Conservation (phyloP, 2,113 vertebrate species). For the Microcebus griseorufus region DNA sequence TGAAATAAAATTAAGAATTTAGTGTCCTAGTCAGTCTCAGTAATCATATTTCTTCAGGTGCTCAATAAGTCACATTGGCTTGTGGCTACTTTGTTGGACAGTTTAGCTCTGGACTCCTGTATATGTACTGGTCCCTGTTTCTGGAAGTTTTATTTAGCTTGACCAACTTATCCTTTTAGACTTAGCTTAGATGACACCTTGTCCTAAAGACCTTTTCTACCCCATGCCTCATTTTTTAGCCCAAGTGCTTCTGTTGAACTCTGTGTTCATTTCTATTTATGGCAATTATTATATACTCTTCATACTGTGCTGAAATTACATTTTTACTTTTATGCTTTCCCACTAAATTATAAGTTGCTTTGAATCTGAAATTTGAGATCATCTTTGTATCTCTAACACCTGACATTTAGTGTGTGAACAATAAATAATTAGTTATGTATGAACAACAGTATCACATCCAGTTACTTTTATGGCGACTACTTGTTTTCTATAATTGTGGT, state of each 20-base stretch:
- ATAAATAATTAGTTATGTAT: neutral
- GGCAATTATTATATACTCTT: neutral
- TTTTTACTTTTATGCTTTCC: neutral
- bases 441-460: neutral
- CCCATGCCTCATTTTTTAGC: neutral
- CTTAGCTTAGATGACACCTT: neutral
- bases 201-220: neutral
- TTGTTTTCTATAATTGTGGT: neutral
- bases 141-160: neutral
- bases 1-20: neutral
- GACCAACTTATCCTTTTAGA: neutral
- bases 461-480: neutral
- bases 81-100: neutral
- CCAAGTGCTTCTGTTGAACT: neutral
- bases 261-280: constrained; percentile 15
- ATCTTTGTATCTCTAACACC: neutral
- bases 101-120: neutral
- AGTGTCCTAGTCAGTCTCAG: neutral
- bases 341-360: constrained; percentile 1
- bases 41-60: neutral
- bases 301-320: neutral
- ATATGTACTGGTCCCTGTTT: neutral
- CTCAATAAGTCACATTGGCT: neutral
- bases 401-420: neutral
- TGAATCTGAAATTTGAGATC: constrained; percentile 16